A percentile compares a stretch with the other conserved stretches of the same genome.
Evolutionary conservation across 2,888 invertebrate genomes (phyloP).

Genomic region (Trissolcus brochymenae): DNA sequence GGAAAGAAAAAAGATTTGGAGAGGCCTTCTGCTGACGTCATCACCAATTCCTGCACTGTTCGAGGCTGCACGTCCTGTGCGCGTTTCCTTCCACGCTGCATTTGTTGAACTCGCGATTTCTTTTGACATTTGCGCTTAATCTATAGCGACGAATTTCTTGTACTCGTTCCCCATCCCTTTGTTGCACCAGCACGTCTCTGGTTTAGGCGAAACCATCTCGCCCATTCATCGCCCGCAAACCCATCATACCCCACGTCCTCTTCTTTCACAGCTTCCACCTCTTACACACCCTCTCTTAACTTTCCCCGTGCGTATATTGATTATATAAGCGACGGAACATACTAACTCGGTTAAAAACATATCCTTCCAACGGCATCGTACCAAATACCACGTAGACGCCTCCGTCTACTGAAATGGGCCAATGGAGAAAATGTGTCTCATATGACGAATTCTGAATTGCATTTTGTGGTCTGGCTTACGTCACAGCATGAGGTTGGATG

Average conservation of each 20-base stretch:
- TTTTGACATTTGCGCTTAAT: constrained; percentile 16
- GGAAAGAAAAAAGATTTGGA: constrained; percentile 39
- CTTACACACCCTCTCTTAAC: constrained; percentile 52
- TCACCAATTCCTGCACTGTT: constrained; percentile 67
- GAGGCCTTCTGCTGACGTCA: constrained; percentile 70
- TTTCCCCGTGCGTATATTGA: constrained; percentile 72
- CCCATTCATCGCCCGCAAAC: constrained; percentile 26
- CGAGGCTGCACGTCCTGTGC: constrained; percentile 65
- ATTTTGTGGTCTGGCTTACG: constrained; percentile 7
- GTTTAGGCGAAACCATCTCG: constrained; percentile 26
- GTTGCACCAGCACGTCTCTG: constrained; percentile 8
- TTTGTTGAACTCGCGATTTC: background rate
- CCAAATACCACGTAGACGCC: constrained; percentile 53
- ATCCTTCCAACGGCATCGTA: constrained; percentile 60
- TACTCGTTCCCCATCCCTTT: background rate
- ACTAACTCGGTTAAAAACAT: constrained; percentile 73
- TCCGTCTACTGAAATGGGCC: constrained; percentile 12
- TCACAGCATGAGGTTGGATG: constrained; percentile 1
- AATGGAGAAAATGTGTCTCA: constrained; percentile 45
- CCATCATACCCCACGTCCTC: constrained; percentile 47
- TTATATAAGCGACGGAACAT: constrained; percentile 74
- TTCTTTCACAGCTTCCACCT: constrained; percentile 48
- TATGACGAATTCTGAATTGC: constrained; percentile 21
- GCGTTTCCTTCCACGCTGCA: background rate
- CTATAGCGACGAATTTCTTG: constrained; percentile 8